phyloP scores from a whole-genome alignment of 2,888 invertebrate species.

The Polietes domitor region DNA sequence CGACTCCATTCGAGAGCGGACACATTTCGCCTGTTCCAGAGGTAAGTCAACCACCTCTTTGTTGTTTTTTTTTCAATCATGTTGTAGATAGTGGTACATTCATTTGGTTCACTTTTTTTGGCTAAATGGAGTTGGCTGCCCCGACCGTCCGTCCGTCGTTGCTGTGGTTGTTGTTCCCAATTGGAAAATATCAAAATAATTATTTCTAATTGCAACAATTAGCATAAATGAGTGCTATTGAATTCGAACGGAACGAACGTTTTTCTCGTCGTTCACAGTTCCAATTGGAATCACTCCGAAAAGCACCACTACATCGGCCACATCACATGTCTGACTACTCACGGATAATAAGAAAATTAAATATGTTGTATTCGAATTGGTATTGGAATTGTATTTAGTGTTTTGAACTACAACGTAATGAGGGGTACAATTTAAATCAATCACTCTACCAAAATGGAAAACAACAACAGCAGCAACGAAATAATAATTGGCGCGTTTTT shows the following conservation, averaged over 20 bases:
- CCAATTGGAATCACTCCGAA: constrained; percentile 1
- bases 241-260: constrained; percentile 43
- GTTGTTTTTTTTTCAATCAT: no score
- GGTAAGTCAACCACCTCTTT: no score
- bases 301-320: background rate
- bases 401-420: constrained; percentile 8
- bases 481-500: constrained; percentile 14
- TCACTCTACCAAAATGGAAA: constrained; percentile 17
- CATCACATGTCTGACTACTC: background rate
- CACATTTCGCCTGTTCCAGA: background rate
- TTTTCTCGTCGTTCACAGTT: background rate
- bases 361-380: constrained; percentile 24
- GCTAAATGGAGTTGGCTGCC: constrained; percentile 47
- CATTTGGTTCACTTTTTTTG: constrained; percentile 8
- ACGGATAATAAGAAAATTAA: background rate
- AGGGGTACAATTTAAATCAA: constrained; percentile 50
- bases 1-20: background rate
- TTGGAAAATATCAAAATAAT: constrained; percentile 54
- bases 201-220: constrained; percentile 61
- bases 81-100: no score
- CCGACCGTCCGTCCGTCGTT: background rate
- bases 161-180: background rate
- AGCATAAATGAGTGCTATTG: constrained; percentile 53
- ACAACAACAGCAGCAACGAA: background rate
- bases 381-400: constrained; percentile 37